These are phyloP conservation scores for Allygus modestus DNA, from an alignment of 2,888 invertebrate species.

Conservation along the genomic window DNA sequence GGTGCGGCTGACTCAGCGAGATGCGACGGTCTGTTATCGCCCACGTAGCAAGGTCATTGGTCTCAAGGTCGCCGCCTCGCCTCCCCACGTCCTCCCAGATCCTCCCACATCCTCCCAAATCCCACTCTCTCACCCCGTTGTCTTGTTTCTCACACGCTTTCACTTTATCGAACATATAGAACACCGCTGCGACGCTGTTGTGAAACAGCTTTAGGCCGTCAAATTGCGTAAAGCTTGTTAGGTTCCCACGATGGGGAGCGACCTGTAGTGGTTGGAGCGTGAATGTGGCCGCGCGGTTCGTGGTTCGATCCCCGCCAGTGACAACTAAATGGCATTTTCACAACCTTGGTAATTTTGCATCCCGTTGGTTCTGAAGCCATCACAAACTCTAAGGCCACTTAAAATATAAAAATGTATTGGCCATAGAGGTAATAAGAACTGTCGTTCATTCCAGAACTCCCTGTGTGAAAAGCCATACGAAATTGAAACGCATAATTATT, in stretches of 20 bases:
- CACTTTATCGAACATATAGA: constrained; percentile 8
- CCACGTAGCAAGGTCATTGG: constrained; percentile 19
- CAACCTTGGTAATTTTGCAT: too few relatives aligned
- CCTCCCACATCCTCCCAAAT: background rate
- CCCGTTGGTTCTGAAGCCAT: too few relatives aligned
- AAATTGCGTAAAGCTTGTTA: background rate
- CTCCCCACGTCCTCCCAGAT: background rate
- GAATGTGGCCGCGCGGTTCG: too few relatives aligned
- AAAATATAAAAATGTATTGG: too few relatives aligned
- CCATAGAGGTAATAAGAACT: too few relatives aligned
- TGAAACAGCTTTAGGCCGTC: background rate
- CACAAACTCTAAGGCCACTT: too few relatives aligned
- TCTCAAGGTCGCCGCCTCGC: background rate
- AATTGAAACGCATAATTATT: too few relatives aligned
- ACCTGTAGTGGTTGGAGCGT: too few relatives aligned
- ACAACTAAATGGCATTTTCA: too few relatives aligned
- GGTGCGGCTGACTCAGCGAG: background rate
- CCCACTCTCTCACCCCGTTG: background rate
- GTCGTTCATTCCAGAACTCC: too few relatives aligned
- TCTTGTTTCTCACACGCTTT: background rate
- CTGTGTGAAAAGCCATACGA: too few relatives aligned
- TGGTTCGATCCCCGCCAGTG: too few relatives aligned
- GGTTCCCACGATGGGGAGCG: background rate
- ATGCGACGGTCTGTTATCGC: background rate
- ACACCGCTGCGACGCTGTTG: background rate